Conservation (phyloP, 2,113 vertebrate species). For the Vombatus ursinus region DNA sequence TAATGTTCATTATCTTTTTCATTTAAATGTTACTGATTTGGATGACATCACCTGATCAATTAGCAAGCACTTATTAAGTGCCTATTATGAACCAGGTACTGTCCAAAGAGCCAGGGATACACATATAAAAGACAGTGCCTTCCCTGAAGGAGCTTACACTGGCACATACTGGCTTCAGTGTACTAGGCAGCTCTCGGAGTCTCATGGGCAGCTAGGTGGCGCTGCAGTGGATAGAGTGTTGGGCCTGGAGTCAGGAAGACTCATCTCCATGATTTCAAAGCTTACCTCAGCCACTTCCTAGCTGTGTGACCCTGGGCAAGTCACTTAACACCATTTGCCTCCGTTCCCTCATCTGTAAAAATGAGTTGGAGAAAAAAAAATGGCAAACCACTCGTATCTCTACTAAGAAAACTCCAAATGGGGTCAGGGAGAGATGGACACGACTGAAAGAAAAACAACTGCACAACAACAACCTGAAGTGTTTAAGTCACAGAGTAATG, state of each 20-base stretch:
- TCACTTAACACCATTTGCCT: not conserved
- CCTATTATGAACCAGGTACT: not conserved
- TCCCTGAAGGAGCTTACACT: not conserved
- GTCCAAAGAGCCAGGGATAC: not conserved
- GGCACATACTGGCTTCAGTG: not conserved
- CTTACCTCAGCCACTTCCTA: not conserved
- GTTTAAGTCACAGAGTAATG: not conserved
- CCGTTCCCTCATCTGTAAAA: not conserved
- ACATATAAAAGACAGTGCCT: not conserved
- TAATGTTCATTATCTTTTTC: conserved; percentile 67
- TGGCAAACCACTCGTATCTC: not conserved
- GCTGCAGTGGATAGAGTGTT: not conserved
- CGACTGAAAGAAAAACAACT: no score
- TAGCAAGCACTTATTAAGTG: not conserved
- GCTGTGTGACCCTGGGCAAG: not conserved
- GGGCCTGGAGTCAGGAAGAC: not conserved
- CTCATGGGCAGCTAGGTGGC: not conserved
- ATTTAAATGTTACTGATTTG: conserved; percentile 69
- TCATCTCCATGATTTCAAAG: not conserved
- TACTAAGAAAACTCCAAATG: no score
- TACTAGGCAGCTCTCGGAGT: not conserved
- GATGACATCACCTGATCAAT: conserved; percentile 52
- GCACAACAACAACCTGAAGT: not conserved
- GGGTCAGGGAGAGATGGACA: no score
- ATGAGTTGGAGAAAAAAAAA: not conserved